Evolutionary conservation across 1,140 invertebrate genomes (phyloP), one percentile per base, ranked within the genome.

Genomic region (Melitaea cinxia): DNA sequence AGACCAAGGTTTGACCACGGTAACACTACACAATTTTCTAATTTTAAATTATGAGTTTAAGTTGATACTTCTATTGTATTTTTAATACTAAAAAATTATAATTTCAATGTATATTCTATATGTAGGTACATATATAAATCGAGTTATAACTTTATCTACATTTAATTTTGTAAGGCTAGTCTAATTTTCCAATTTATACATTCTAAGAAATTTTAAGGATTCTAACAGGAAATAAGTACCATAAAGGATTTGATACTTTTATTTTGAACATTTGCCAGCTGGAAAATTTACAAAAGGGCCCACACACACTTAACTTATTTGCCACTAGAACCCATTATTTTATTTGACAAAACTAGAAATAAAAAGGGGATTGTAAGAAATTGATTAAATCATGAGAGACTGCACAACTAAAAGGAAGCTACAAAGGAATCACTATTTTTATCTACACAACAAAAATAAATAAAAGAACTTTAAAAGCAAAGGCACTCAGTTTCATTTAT

Each of bases 121-220:
- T 30, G 49, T 58, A 61, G 14, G 47, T 56, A 42, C 15, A 42
- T 63, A 58, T 71, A 72, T 76, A 77, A 78, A 81, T 75, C 73
- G 77, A 77, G 67, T 65, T 65, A 68, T 70, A 47, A 73, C 65
- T 65, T 72, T 71, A 72, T 70, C 62, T 58, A 72, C 39, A 65
- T 56, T 72, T 47, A 47, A 23, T 65, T 57, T 59, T 75, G 55
- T 70, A 73, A 71, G 39, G 64, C 69, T 65, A 65, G 37, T 54
- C 35, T 62, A 42, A 37, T 24, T 47, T 23, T 47, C 15, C 5
- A 39, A 12, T 39, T 39, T 7, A 4, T n/a, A 39, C 4, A 47
- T 15, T 14, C 35, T 14, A 14, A 14, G 12, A 2, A 39, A 39
- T 10, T 10, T 35, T 4, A 10, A 35, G 12, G 33, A 35, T 35